Percentiles rank a stretch among this genome's conserved stretches.
Conservation (phyloP, 2,113 vertebrate species). For the Serilophus lunatus region DNA sequence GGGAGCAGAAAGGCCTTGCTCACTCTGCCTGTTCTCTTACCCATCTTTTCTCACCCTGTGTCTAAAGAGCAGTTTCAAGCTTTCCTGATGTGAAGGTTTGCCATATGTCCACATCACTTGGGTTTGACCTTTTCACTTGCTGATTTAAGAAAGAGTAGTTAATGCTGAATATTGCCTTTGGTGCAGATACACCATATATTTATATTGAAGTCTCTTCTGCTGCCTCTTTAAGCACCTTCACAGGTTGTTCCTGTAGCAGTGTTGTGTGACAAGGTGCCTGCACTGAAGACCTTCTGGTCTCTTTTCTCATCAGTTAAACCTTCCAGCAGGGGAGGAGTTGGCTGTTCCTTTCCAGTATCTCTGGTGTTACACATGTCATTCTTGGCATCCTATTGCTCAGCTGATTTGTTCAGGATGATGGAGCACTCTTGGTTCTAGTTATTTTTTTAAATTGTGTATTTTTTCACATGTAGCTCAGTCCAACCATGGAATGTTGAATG, state of each 20-base stretch:
- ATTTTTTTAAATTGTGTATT: rapidly evolving
- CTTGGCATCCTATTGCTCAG: background rate
- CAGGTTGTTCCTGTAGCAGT: rapidly evolving
- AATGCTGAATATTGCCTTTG: background rate
- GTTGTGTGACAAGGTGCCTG: background rate
- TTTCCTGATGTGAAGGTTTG: background rate
- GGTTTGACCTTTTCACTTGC: background rate
- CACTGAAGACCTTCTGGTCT: background rate
- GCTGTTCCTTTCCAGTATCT: background rate
- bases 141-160: background rate
- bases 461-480: background rate
- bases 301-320: background rate
- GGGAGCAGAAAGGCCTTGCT: background rate
- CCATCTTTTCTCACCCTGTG: background rate
- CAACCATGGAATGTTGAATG: background rate
- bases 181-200: background rate
- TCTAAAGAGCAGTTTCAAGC: background rate
- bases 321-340: rapidly evolving
- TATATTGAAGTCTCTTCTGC: background rate
- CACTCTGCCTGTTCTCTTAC: background rate
- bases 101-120: rapidly evolving
- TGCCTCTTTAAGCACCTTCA: background rate
- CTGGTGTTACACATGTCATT: background rate
- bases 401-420: background rate
- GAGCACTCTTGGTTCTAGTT: background rate